phyloP scores from a whole-genome alignment of 2,113 vertebrate genomes.

The Patagioenas fasciata region DNA sequence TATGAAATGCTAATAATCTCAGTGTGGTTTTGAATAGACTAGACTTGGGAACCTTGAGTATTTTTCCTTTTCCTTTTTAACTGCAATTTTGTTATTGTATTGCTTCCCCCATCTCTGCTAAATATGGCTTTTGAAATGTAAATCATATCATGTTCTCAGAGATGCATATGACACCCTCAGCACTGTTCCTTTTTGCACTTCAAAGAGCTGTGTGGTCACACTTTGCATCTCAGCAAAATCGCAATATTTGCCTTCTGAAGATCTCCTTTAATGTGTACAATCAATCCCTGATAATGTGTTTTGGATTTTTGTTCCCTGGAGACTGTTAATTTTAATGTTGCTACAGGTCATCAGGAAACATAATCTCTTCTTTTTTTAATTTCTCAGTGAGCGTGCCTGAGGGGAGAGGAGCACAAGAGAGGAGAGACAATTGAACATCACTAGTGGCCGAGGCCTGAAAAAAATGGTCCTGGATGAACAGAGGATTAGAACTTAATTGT shows the following conservation, averaged over 20 bases:
- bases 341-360: conserved; percentile 66
- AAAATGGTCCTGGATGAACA: conserved; percentile 66
- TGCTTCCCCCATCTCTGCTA: conserved; percentile 66
- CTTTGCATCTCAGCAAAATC: conserved; percentile 78
- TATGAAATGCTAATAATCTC: conserved; percentile 45
- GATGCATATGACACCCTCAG: conserved; percentile 62
- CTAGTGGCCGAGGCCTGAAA: conserved; percentile 15
- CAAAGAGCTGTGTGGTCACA: conserved; percentile 75
- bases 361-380: conserved; percentile 75
- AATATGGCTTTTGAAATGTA: conserved; percentile 69
- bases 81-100: conserved; percentile 69
- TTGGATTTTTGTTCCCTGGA: conserved; percentile 40
- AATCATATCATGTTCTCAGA: conserved; percentile 52
- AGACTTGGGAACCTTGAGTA: conserved; percentile 44
- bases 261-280: conserved; percentile 57
- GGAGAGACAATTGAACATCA: conserved; percentile 47
- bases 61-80: conserved; percentile 65
- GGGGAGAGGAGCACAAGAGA: conserved; percentile 61
- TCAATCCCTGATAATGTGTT: conserved; percentile 44
- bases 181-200: conserved; percentile 70
- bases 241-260: conserved; percentile 68
- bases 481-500: conserved; percentile 62
- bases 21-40: conserved; percentile 37
- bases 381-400: conserved; percentile 73
- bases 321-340: conserved; percentile 64